These are phyloP conservation scores for Myzus persicae DNA, from an alignment of 1,140 invertebrate species.

Conservation along the genomic window DNA sequence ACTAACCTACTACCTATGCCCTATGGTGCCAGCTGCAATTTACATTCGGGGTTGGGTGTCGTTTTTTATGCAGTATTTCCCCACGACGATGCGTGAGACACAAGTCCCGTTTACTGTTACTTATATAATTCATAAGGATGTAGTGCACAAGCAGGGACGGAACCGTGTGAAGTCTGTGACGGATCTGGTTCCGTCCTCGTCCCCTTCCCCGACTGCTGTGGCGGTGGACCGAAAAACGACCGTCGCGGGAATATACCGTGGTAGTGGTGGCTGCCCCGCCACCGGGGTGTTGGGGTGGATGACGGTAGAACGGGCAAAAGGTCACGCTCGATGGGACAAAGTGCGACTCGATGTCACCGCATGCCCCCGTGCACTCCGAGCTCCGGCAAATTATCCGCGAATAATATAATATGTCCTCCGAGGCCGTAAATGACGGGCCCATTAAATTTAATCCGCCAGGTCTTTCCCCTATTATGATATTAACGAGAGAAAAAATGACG, in stretches of 20 bases:
- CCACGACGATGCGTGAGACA: no score
- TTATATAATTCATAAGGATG: no score
- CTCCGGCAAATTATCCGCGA: slow-evolving; percentile 40
- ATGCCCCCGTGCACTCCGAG: background rate
- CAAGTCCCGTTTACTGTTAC: no score
- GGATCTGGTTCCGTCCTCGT: background rate
- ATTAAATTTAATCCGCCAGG: slow-evolving; percentile 49
- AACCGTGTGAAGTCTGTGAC: background rate
- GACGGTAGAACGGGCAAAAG: slow-evolving; percentile 42
- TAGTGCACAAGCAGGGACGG: background rate
- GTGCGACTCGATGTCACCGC: slow-evolving; percentile 52
- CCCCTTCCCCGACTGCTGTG: background rate
- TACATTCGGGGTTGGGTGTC: no score
- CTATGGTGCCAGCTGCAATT: no score
- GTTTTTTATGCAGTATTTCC: no score
- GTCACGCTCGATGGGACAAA: slow-evolving; percentile 44
- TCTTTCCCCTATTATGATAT: background rate
- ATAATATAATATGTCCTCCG: slow-evolving; percentile 53
- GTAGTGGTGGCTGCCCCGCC: background rate
- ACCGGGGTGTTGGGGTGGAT: background rate
- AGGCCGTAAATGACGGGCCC: slow-evolving; percentile 37
- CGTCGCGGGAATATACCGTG: slow-evolving; percentile 31
- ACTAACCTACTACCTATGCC: no score
- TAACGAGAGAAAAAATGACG: slow-evolving; percentile 31
- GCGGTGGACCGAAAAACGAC: slow-evolving; percentile 27